Percentiles rank a stretch among this genome's conserved stretches.
Evolutionary conservation across 2,888 invertebrate genomes (phyloP).

Genomic region (Gastracanthus pulcherrimus): DNA sequence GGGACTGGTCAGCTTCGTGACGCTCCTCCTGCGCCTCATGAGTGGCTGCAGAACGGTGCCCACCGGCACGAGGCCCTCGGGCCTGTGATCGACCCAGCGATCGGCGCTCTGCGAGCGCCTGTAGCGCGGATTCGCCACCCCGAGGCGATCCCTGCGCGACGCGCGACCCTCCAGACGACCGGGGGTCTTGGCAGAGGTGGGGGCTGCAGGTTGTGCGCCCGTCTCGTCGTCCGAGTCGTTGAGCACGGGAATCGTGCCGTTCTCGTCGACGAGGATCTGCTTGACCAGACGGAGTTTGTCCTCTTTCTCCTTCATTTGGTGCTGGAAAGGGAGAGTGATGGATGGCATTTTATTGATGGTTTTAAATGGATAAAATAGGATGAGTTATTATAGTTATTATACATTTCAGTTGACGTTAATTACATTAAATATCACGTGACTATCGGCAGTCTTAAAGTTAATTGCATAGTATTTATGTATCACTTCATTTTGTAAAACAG

Average conservation of each 20-base stretch:
- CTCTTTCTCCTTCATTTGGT: slow-evolving; percentile 81
- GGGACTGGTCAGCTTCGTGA: slow-evolving; percentile 89
- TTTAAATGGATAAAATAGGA: too few relatives aligned
- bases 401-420: too few relatives aligned
- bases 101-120: slow-evolving; percentile 90
- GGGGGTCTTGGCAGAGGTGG: slow-evolving; percentile 64
- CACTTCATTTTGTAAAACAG: too few relatives aligned
- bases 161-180: slow-evolving; percentile 64
- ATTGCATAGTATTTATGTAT: too few relatives aligned
- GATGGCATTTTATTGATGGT: too few relatives aligned
- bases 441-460: too few relatives aligned
- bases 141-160: slow-evolving; percentile 80
- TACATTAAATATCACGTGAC: too few relatives aligned
- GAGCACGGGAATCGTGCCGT: slow-evolving; percentile 60
- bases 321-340: slow-evolving; percentile 71
- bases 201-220: too few relatives aligned
- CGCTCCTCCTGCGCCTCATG: slow-evolving; percentile 89
- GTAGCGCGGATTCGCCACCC: slow-evolving; percentile 86
- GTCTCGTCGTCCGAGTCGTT: slow-evolving; percentile 46
- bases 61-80: slow-evolving; percentile 87
- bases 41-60: slow-evolving; percentile 95
- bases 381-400: too few relatives aligned
- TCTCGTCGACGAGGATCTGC: slow-evolving; percentile 80
- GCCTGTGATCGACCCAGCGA: slow-evolving; percentile 94
- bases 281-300: slow-evolving; percentile 82